Evolutionary conservation across 2,888 invertebrate species (phyloP).

Genomic region (Mellilla xanthometata): DNA sequence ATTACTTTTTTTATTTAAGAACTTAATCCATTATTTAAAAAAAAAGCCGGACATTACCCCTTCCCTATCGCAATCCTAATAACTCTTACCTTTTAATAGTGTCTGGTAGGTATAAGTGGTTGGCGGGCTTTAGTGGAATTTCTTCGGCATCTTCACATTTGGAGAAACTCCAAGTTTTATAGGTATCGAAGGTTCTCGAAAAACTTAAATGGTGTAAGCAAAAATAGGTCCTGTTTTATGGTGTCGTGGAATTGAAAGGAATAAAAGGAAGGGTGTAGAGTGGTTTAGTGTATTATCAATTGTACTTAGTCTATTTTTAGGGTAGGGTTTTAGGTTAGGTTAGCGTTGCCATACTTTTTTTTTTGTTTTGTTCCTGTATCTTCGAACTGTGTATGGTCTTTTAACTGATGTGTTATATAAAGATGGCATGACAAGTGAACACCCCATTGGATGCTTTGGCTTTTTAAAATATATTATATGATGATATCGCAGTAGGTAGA

Average conservation of each 20-base stretch:
- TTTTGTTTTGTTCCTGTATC: too few relatives aligned
- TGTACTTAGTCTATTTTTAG: too few relatives aligned
- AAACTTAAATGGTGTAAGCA: conserved; percentile 53
- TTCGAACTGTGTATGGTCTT: too few relatives aligned
- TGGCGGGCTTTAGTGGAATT: conserved; percentile 40
- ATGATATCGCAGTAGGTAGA: too few relatives aligned
- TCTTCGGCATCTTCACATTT: conserved; percentile 62
- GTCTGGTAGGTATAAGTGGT: conserved; percentile 39
- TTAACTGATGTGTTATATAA: too few relatives aligned
- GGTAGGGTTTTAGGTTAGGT: too few relatives aligned
- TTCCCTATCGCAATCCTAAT: conserved; percentile 29
- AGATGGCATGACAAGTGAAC: too few relatives aligned
- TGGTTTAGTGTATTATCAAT: too few relatives aligned
- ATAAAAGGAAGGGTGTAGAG: conserved; percentile 8
- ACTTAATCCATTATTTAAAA: neutral
- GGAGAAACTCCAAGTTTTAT: conserved; percentile 72
- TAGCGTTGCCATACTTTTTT: too few relatives aligned
- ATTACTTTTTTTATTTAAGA: too few relatives aligned
- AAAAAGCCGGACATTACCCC: neutral
- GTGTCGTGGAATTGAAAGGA: conserved; percentile 24
- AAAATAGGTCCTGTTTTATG: conserved; percentile 40
- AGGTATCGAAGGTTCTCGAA: conserved; percentile 53
- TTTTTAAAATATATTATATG: too few relatives aligned
- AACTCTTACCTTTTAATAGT: conserved; percentile 56
- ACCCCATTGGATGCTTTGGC: too few relatives aligned